phyloP scores from a whole-genome alignment of 1,140 invertebrate species.

The Drosophila mojavensis region DNA sequence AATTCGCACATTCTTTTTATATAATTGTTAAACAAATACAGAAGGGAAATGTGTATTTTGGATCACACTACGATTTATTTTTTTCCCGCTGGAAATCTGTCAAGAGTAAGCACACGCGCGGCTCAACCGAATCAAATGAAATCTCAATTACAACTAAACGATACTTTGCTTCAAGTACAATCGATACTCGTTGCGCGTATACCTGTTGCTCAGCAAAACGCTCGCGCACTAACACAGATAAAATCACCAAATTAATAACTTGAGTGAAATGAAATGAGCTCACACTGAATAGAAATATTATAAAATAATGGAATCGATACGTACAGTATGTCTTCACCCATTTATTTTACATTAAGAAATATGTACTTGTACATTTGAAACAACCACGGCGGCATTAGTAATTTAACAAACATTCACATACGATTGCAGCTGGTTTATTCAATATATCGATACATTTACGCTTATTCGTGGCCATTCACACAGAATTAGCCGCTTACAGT shows the following conservation, averaged over 20 bases:
- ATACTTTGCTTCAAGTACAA: slow-evolving; percentile 23
- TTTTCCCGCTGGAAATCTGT: slow-evolving; percentile 23
- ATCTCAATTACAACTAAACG: slow-evolving; percentile 47
- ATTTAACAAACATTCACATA: slow-evolving; percentile 23
- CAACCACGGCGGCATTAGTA: slow-evolving; percentile 13
- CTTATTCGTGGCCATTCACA: slow-evolving; percentile 20
- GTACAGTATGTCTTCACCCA: not conserved
- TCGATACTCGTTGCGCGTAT: slow-evolving; percentile 25
- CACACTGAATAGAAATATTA: not conserved
- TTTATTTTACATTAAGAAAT: not conserved
- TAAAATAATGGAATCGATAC: not conserved
- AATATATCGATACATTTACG: slow-evolving; percentile 15
- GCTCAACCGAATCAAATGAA: slow-evolving; percentile 39
- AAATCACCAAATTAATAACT: not conserved
- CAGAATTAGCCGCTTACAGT: not conserved
- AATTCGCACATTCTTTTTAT: slow-evolving; percentile 7
- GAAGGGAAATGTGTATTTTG: slow-evolving; percentile 11
- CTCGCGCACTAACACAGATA: slow-evolving; percentile 8
- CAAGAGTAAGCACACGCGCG: slow-evolving; percentile 22
- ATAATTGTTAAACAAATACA: slow-evolving; percentile 10
- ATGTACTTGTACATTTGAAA: not conserved
- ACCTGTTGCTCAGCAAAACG: slow-evolving; percentile 42
- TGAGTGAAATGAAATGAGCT: not conserved
- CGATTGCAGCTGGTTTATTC: slow-evolving; percentile 7
- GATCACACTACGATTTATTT: slow-evolving; percentile 4